phyloP scores from a whole-genome alignment of 1,140 invertebrate species.

The Telenomus remus region DNA sequence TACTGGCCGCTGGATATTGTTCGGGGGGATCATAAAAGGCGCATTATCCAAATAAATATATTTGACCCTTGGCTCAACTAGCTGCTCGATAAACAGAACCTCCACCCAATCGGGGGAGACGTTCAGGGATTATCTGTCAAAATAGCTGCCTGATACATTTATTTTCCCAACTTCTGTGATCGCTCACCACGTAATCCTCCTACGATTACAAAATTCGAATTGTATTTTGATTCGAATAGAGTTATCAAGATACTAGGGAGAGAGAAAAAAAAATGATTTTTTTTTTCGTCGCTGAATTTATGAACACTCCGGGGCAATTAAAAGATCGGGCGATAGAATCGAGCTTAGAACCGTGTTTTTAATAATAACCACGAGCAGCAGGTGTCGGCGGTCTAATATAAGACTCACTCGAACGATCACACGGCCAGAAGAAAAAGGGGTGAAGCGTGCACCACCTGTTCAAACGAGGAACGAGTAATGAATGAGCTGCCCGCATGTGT shows the following conservation, averaged over 20 bases:
- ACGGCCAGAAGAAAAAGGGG: conserved; percentile 38
- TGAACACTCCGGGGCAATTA: too few relatives aligned
- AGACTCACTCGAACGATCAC: conserved; percentile 28
- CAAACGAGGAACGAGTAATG: conserved; percentile 53
- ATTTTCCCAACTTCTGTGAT: background rate
- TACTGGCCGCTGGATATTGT: conserved; percentile 38
- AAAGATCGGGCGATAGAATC: too few relatives aligned
- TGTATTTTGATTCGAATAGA: background rate
- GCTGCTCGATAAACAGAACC: conserved; percentile 33
- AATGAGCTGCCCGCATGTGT: conserved; percentile 51
- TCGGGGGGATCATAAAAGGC: conserved; percentile 42
- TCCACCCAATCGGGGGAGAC: conserved; percentile 5
- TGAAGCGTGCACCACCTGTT: conserved; percentile 53
- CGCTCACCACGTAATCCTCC: background rate
- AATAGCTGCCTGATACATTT: conserved; percentile 10
- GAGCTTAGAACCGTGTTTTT: conserved; percentile 5
- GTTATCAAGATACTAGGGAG: too few relatives aligned
- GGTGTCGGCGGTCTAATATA: conserved; percentile 52
- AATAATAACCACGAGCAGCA: conserved; percentile 46
- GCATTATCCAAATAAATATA: conserved; percentile 56
- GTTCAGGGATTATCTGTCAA: conserved; percentile 16
- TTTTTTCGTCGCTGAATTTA: too few relatives aligned
- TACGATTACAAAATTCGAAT: background rate
- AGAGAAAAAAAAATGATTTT: background rate
- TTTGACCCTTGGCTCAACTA: conserved; percentile 38